Conservation (phyloP, 2,888 invertebrate species). For the Drosophila longiperda region DNA sequence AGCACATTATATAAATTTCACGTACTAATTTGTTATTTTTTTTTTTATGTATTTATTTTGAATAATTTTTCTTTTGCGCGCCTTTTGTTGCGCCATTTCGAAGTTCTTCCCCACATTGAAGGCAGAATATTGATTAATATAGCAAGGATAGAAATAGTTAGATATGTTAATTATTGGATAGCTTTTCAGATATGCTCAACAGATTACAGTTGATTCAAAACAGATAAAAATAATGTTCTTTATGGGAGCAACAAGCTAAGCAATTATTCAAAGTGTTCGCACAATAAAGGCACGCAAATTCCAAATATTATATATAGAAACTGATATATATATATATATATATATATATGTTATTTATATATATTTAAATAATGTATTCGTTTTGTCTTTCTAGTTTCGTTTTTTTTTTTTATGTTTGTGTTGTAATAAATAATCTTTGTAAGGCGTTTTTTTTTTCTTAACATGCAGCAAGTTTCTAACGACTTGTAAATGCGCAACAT, state of each 20-base stretch:
- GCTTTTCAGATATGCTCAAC: slow-evolving; percentile 34
- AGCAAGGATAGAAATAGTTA: slow-evolving; percentile 5
- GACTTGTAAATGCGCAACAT: slow-evolving; percentile 53
- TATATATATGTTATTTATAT: not conserved
- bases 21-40: not conserved
- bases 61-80: slow-evolving; percentile 18
- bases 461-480: slow-evolving; percentile 58
- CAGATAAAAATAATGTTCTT: not conserved
- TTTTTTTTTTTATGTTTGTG: slow-evolving; percentile 10
- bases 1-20: slow-evolving; percentile 33
- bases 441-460: slow-evolving; percentile 59
- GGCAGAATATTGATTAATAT: slow-evolving; percentile 9
- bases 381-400: slow-evolving; percentile 27
- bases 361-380: not conserved
- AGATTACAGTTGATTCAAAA: slow-evolving; percentile 4
- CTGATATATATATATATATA: slow-evolving; percentile 4
- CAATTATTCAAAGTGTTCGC: slow-evolving; percentile 7
- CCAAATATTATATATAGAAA: not conserved
- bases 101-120: slow-evolving; percentile 30
- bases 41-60: slow-evolving; percentile 10
- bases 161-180: slow-evolving; percentile 26
- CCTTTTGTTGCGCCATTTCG: slow-evolving; percentile 13
- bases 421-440: slow-evolving; percentile 61
- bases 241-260: slow-evolving; percentile 20
- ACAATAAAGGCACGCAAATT: slow-evolving; percentile 48